These are phyloP conservation scores for Onychomys torridus DNA, from an alignment of 2,797 vertebrate genomes.

Conservation along the genomic window DNA sequence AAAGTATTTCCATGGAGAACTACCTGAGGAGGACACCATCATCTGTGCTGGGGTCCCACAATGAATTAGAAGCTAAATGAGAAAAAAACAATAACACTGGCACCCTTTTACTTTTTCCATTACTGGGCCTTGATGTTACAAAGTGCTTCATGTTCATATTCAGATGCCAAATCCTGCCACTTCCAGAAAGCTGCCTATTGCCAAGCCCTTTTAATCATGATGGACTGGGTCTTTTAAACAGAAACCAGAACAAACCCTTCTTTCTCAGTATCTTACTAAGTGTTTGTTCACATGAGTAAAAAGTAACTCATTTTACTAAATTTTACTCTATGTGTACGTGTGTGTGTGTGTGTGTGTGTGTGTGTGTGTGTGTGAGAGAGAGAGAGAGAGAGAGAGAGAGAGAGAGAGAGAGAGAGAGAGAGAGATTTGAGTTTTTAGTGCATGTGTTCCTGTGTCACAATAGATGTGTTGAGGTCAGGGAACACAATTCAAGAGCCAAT, in stretches of 20 bases:
- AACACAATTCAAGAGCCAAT: neutral
- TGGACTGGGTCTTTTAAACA: neutral
- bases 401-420: neutral
- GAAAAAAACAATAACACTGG: neutral
- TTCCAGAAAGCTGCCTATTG: neutral
- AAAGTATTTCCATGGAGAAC: neutral
- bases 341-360: neutral
- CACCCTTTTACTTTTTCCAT: neutral
- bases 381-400: too few species aligned
- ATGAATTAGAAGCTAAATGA: neutral
- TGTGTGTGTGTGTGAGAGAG: neutral
- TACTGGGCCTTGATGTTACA: neutral
- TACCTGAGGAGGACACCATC: neutral
- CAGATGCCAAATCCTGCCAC: neutral
- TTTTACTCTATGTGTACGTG: neutral
- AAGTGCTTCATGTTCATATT: neutral
- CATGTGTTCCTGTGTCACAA: too few species aligned
- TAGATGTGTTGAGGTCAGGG: neutral
- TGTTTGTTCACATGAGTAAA: neutral
- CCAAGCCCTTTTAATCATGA: neutral
- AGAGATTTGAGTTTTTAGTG: neutral
- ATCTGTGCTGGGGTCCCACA: neutral
- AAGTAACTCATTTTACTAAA: neutral
- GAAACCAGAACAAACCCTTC: neutral
- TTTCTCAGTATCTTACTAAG: neutral